Conservation (phyloP, 2,888 invertebrate species). For the Polietes domitor region DNA sequence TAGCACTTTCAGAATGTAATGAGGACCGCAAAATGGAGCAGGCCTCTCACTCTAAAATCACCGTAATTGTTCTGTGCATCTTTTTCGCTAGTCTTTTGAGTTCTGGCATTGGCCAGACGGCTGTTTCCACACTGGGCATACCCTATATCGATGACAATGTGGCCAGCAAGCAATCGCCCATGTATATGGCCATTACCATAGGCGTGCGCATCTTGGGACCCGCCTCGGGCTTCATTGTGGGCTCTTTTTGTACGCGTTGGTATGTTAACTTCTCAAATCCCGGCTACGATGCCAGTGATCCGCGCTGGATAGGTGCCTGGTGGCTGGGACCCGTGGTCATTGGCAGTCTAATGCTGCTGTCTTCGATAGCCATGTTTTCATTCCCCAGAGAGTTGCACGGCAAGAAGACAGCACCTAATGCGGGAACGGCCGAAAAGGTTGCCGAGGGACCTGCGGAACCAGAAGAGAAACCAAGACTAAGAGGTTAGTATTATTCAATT, state of each 20-base stretch:
- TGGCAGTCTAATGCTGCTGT: slow-evolving; percentile 90
- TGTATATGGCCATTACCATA: slow-evolving; percentile 96
- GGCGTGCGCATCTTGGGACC: slow-evolving; percentile 95
- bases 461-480: slow-evolving; percentile 83
- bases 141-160: slow-evolving; percentile 97
- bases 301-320: slow-evolving; percentile 98
- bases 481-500: slow-evolving; percentile 81
- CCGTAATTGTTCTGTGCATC: slow-evolving; percentile 91
- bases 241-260: slow-evolving; percentile 92
- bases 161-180: slow-evolving; percentile 93
- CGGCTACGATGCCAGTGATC: slow-evolving; percentile 89
- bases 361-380: slow-evolving; percentile 94
- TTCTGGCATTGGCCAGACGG: slow-evolving; percentile 95
- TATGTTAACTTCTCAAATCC: slow-evolving; percentile 92
- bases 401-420: slow-evolving; percentile 76
- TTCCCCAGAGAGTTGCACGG: slow-evolving; percentile 91
- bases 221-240: slow-evolving; percentile 93
- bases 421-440: slow-evolving; percentile 24
- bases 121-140: slow-evolving; percentile 94
- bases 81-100: slow-evolving; percentile 93
- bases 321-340: slow-evolving; percentile 95
- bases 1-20: slow-evolving; percentile 81
- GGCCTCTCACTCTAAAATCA: slow-evolving; percentile 88
- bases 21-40: slow-evolving; percentile 85
- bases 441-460: slow-evolving; percentile 73